Conservation (phyloP, 2,113 vertebrate genomes). For the Vulpes lagopus region DNA sequence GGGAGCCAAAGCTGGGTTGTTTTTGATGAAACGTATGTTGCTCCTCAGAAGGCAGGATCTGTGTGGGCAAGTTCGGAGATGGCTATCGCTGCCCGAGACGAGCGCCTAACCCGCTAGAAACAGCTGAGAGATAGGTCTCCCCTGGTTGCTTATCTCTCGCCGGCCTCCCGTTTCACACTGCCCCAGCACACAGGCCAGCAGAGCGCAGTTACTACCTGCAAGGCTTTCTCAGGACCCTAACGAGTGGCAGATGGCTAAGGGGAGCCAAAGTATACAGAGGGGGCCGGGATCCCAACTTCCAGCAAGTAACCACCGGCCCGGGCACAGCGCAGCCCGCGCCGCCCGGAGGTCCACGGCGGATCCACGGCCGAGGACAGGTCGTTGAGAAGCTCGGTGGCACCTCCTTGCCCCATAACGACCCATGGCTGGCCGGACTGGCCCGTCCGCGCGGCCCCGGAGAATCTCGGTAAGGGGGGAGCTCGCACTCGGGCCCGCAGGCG, state of each 20-base stretch:
- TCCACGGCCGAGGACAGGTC: neutral
- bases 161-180: neutral
- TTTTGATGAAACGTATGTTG: constrained; percentile 35
- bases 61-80: neutral
- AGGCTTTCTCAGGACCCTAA: neutral
- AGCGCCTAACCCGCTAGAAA: neutral
- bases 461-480: neutral
- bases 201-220: neutral
- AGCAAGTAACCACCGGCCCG: neutral
- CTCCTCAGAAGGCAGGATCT: neutral
- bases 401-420: neutral
- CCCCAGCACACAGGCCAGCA: neutral
- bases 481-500: neutral
- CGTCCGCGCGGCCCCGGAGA: neutral
- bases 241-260: constrained; percentile 48
- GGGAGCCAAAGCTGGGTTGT: neutral
- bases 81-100: neutral
- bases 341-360: neutral
- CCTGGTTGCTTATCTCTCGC: constrained; percentile 6
- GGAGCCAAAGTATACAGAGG: neutral
- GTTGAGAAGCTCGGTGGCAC: neutral
- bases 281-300: neutral
- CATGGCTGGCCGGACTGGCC: neutral
- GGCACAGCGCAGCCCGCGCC: neutral
- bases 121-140: constrained; percentile 32